These are phyloP conservation scores for Sphaeridia pumilis DNA, from an alignment of 2,888 invertebrate species.

Conservation along the genomic window DNA sequence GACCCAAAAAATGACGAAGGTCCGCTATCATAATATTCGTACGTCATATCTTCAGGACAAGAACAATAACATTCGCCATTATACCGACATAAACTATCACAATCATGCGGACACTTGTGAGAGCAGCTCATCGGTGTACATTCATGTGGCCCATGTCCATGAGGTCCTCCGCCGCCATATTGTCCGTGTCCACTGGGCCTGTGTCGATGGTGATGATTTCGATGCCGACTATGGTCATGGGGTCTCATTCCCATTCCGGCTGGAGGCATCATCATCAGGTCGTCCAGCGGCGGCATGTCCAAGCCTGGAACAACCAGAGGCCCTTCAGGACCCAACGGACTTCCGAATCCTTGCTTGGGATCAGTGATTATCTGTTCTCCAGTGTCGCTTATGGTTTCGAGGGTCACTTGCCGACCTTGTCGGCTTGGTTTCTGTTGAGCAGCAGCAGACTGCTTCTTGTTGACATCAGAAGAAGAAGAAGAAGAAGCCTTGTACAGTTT, in stretches of 20 bases:
- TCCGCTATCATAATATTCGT: constrained; percentile 13
- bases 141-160: background rate
- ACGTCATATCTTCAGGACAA: constrained; percentile 17
- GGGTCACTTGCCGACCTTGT: constrained; percentile 6
- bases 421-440: background rate
- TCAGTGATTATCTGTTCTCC: background rate
- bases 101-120: constrained; percentile 10
- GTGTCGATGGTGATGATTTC: background rate
- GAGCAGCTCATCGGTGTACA: constrained; percentile 13
- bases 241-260: background rate
- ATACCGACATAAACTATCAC: constrained; percentile 17
- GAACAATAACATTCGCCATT: constrained; percentile 15
- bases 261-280: background rate
- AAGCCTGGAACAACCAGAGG: background rate
- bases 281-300: background rate
- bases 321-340: background rate
- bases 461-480: too few species aligned
- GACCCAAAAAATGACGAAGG: background rate
- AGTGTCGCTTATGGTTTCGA: constrained; percentile 2
- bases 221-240: background rate
- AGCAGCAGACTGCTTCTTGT: background rate
- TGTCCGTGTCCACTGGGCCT: background rate
- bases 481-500: constrained; percentile 1
- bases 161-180: too few species aligned
- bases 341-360: background rate